These are phyloP conservation scores for Labrus mixtus DNA, from an alignment of 2,113 vertebrate genomes.

Conservation along the genomic window DNA sequence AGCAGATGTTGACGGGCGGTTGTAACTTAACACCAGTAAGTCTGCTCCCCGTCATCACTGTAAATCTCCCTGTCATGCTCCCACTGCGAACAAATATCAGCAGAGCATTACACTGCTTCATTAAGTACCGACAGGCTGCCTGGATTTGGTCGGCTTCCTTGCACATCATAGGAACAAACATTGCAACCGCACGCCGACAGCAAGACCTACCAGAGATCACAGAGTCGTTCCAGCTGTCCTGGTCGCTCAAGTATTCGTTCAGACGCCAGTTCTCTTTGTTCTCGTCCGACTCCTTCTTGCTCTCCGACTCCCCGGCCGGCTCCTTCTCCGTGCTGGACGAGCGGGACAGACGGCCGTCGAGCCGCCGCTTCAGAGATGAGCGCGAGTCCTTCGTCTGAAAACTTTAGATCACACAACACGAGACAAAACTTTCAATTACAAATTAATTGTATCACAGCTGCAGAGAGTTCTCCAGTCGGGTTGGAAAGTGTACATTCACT, in stretches of 20 bases:
- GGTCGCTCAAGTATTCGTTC: constrained; percentile 88
- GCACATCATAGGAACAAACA: constrained; percentile 13
- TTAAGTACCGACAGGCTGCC: constrained; percentile 21
- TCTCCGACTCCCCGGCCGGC: constrained; percentile 78
- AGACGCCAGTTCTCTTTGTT: constrained; percentile 96
- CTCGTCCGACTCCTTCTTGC: constrained; percentile 90
- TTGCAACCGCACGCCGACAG: neutral
- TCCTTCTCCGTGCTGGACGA: constrained; percentile 88
- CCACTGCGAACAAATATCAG: constrained; percentile 49
- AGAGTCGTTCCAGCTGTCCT: constrained; percentile 93
- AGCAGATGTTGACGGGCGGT: constrained; percentile 69
- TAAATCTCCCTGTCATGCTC: constrained; percentile 41
- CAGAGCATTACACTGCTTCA: constrained; percentile 47
- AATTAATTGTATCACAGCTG: neutral
- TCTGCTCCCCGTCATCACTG: constrained; percentile 17
- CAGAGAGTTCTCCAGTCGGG: neutral
- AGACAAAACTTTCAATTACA: constrained; percentile 14
- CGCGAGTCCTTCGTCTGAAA: constrained; percentile 90
- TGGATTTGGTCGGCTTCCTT: constrained; percentile 17
- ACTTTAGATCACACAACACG: constrained; percentile 73
- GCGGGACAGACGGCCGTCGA: constrained; percentile 88
- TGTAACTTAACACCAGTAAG: constrained; percentile 54
- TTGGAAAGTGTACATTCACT: neutral
- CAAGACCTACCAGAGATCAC: constrained; percentile 91
- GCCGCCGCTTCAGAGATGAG: constrained; percentile 89